These are phyloP conservation scores for Pluvialis apricaria DNA, from an alignment of 2,113 vertebrate species.

Conservation along the genomic window DNA sequence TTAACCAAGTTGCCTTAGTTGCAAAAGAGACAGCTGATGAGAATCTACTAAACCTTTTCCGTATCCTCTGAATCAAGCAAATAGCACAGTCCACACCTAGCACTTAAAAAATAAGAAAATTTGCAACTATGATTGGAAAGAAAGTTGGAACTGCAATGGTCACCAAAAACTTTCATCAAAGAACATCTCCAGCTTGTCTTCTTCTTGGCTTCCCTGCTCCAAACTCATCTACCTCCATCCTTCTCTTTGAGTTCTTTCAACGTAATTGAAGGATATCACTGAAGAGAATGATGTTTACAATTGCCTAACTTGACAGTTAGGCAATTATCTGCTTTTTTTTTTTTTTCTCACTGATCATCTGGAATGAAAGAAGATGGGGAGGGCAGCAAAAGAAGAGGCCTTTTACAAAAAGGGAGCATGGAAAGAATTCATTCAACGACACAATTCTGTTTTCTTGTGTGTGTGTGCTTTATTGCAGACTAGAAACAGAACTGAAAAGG, in stretches of 20 bases:
- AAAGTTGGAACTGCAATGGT: slow-evolving; percentile 13
- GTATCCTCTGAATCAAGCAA: background rate
- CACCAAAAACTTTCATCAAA: slow-evolving; percentile 35
- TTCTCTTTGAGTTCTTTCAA: background rate
- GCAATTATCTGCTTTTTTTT: background rate
- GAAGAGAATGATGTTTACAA: background rate
- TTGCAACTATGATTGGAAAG: background rate
- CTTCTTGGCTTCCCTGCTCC: background rate
- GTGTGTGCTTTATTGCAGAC: background rate
- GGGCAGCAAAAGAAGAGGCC: background rate
- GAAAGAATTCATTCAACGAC: background rate
- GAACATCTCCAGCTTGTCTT: background rate
- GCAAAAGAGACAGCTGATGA: background rate
- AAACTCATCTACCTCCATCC: background rate
- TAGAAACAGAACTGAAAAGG: background rate
- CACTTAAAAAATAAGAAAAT: background rate
- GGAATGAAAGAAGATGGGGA: background rate
- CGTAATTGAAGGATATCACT: background rate
- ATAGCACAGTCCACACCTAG: background rate
- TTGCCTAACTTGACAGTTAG: background rate
- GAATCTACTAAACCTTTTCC: background rate
- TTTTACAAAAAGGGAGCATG: background rate
- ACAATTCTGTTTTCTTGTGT: background rate
- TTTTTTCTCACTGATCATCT: background rate
- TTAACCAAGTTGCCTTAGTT: background rate